phyloP scores from a whole-genome alignment of 2,797 vertebrate species.

The Artibeus jamaicensis region DNA sequence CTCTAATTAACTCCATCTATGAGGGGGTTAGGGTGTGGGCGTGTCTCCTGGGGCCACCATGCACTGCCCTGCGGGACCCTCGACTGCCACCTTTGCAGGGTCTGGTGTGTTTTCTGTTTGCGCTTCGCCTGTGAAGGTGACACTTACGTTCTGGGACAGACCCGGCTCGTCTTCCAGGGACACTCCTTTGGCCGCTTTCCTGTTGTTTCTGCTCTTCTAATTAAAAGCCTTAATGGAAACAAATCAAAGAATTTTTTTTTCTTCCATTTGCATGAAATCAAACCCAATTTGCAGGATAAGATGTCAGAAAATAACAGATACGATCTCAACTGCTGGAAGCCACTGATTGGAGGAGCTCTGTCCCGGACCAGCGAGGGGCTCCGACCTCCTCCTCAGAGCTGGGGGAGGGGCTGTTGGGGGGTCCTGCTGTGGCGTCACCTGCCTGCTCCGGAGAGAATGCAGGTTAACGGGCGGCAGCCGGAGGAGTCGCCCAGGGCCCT shows the following conservation, averaged over 20 bases:
- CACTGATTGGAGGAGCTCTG: rapidly evolving
- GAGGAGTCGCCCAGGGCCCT: neutral
- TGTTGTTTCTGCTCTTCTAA: neutral
- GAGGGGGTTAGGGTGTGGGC: rapidly evolving
- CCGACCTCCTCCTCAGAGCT: neutral
- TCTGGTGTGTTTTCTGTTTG: neutral
- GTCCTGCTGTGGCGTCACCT: rapidly evolving
- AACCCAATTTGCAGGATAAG: neutral
- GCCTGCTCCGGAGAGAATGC: rapidly evolving
- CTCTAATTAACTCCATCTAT: neutral
- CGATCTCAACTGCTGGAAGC: neutral
- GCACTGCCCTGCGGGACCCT: neutral
- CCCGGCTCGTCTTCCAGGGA: neutral
- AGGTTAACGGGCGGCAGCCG: neutral
- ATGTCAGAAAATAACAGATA: neutral
- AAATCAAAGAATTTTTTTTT: neutral
- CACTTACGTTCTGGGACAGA: no score
- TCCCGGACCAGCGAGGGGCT: rapidly evolving
- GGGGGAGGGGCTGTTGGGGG: rapidly evolving
- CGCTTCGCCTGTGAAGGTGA: neutral
- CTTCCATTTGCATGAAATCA: neutral
- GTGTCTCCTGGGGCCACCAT: neutral
- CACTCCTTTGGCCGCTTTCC: neutral
- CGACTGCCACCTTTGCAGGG: neutral
- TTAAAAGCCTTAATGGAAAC: neutral